Base-by-base conservation (phyloP, 1,140 invertebrate genomes). In the Aradophagus sp. region DNA sequence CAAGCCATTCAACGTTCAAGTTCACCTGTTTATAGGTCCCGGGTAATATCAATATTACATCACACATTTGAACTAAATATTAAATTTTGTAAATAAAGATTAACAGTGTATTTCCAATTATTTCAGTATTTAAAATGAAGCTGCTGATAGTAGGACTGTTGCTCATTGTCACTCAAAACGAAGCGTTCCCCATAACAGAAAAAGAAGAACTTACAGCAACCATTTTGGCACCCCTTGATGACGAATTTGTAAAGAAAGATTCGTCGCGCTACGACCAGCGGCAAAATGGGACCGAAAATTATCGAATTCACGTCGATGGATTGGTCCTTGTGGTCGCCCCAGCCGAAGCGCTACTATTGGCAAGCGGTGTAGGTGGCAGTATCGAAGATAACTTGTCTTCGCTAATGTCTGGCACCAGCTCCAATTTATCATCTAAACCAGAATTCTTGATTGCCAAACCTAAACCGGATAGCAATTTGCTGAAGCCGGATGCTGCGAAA, bases 271-370 rank as follows among this genome's bases (percentile, higher is more conserved):
- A 89, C 76, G 91, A 92, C 80, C 90, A 92, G 74, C 78, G 90
- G 16, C 91, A 92, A 78, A 92, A 92, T 63, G 91, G 91, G 1
- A 87, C 88, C 0, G 90, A 91, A 63, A 92, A 92, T 80, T 89
- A 89, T 53, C 80, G 90, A 13, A 82, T 92, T 3, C 88, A 89
- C 73, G 84, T 92, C 13, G 89, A 91, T 56, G 90, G 89, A 6
- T 80, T 92, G 2, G 86, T 91, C 5, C 75, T 92, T 1, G 87
- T 91, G 1, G 81, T 91, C 1, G 89, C 89, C 0, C 90, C 90
- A 0, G 87, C 88, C 0, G 90, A 91, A 56, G 85, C 85, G 8
- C 68, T 86, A 32, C 58, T 86, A 5, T 36, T 85, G 7, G 79
- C 82, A 0, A 81, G 76, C 29, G 78, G 72, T 10, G 52, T 35